Conservation (phyloP, 2,113 vertebrate species). For the Elaphurus davidianus region DNA sequence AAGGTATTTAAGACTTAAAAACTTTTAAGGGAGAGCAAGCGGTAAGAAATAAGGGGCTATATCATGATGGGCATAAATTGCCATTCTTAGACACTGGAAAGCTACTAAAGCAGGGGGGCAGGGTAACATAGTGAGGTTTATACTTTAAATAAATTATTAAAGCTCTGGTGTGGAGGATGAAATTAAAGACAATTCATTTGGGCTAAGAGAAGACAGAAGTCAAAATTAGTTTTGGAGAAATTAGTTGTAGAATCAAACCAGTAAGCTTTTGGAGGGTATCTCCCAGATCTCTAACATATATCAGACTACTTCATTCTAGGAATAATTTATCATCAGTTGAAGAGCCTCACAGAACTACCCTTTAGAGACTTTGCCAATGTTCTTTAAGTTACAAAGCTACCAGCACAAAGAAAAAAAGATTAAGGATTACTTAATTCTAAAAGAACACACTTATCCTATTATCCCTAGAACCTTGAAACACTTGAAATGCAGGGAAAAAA, state of each 20-base stretch:
- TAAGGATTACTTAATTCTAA: slow-evolving; percentile 10
- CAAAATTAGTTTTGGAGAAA: slow-evolving; percentile 19
- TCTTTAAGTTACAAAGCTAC: slow-evolving; percentile 14
- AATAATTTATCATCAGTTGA: slow-evolving; percentile 18
- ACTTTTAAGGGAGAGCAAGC: background rate
- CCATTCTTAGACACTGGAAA: background rate
- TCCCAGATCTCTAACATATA: background rate
- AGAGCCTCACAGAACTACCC: background rate
- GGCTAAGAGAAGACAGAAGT: background rate
- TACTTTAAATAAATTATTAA: background rate
- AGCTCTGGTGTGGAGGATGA: background rate
- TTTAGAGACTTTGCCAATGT: background rate
- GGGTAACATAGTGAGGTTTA: background rate
- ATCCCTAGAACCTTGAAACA: background rate
- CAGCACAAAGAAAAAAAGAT: background rate
- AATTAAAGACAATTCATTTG: background rate
- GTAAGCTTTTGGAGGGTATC: background rate
- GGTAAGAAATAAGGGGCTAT: background rate
- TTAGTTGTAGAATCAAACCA: background rate
- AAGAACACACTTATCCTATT: background rate
- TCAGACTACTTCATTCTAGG: background rate
- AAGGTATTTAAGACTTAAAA: background rate
- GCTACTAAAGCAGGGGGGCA: background rate
- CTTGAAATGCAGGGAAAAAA: background rate
- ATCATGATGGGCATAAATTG: background rate